These are phyloP conservation scores for Julus scandinavius DNA, from an alignment of 2,888 invertebrate species.

Conservation along the genomic window DNA sequence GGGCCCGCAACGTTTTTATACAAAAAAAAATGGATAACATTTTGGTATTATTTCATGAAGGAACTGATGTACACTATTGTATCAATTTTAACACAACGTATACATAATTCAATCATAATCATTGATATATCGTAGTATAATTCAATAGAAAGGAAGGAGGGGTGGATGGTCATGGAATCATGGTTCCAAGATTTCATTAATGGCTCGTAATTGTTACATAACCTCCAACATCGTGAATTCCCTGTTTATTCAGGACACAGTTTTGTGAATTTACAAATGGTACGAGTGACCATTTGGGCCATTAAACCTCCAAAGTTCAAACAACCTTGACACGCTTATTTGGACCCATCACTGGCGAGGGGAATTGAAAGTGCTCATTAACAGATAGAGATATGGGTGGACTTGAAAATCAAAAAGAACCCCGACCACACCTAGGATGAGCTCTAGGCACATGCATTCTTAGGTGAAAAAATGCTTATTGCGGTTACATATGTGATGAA, in stretches of 20 bases:
- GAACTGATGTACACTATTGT: too few relatives aligned
- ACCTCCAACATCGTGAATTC: not conserved
- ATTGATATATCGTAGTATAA: too few relatives aligned
- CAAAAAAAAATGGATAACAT: too few relatives aligned
- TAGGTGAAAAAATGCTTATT: too few relatives aligned
- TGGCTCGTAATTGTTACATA: not conserved
- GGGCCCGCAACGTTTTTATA: too few relatives aligned
- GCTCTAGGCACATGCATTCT: not conserved
- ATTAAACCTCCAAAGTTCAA: not conserved
- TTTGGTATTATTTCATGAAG: too few relatives aligned
- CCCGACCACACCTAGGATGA: conserved; percentile 3
- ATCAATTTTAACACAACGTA: too few relatives aligned
- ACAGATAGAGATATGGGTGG: not conserved
- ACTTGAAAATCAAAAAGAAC: not conserved
- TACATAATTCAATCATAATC: too few relatives aligned
- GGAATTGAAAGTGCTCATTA: conserved; percentile 30
- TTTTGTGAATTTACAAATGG: not conserved
- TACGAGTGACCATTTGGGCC: not conserved
- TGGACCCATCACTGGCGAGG: not conserved
- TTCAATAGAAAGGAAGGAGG: too few relatives aligned
- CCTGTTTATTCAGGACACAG: not conserved
- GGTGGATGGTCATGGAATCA: not conserved
- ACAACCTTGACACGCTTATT: not conserved
- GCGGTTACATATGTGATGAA: too few relatives aligned
- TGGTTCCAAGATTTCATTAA: not conserved